These are phyloP conservation scores for Hozukius guyotensis DNA, from an alignment of 2,797 vertebrate genomes.

Conservation along the genomic window DNA sequence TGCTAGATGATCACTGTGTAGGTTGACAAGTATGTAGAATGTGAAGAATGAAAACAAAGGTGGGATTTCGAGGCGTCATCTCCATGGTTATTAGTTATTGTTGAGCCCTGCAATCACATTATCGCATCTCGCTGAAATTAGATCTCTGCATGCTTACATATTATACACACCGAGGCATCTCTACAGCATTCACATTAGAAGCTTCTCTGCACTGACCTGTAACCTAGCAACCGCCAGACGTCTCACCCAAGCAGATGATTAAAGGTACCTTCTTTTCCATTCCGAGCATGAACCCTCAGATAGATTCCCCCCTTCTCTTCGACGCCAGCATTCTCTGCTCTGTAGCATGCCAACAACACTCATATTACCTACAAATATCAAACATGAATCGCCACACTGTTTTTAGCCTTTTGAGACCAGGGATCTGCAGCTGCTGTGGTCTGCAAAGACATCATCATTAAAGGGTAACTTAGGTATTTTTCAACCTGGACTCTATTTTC, in stretches of 20 bases:
- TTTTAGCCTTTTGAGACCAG: slow-evolving; percentile 38
- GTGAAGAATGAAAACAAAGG: neutral
- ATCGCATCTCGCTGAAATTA: slow-evolving; percentile 35
- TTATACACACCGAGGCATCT: slow-evolving; percentile 40
- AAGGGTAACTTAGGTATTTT: neutral
- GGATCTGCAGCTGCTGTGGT: neutral
- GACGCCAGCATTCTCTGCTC: slow-evolving; percentile 39
- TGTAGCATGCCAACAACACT: slow-evolving; percentile 39
- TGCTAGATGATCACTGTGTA: neutral
- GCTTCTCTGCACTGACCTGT: slow-evolving; percentile 80
- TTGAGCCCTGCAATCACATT: slow-evolving; percentile 5
- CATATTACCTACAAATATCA: slow-evolving; percentile 54
- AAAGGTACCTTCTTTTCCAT: slow-evolving; percentile 73
- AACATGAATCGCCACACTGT: slow-evolving; percentile 46
- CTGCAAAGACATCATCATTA: slow-evolving; percentile 36
- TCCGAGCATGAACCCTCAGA: slow-evolving; percentile 73
- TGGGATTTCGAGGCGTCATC: neutral
- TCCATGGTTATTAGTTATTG: neutral
- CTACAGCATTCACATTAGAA: slow-evolving; percentile 51
- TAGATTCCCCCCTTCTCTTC: slow-evolving; percentile 37
- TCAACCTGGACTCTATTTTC: no score
- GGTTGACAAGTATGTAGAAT: neutral
- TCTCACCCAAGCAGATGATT: slow-evolving; percentile 75
- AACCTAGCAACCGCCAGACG: slow-evolving; percentile 83
- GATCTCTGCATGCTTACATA: slow-evolving; percentile 51